Conservation (phyloP, 2,888 invertebrate genomes). For the Lithophane leautieri region DNA sequence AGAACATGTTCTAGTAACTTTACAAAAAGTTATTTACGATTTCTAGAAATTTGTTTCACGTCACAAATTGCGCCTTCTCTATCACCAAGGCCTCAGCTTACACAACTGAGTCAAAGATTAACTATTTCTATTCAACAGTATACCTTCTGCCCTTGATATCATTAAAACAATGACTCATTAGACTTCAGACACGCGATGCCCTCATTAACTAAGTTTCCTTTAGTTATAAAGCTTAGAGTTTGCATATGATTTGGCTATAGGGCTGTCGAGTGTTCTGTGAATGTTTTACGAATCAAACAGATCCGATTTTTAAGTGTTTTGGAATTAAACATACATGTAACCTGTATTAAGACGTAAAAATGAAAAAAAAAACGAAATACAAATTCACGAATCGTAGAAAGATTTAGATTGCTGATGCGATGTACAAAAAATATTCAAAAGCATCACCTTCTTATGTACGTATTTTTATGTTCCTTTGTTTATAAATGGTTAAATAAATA, state of each 20-base stretch:
- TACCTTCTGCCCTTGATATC: conserved; percentile 41
- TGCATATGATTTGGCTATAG: conserved; percentile 32
- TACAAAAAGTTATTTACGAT: too few relatives aligned
- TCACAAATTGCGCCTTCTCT: not conserved
- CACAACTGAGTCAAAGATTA: conserved; percentile 27
- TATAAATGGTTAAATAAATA: too few relatives aligned
- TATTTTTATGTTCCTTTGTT: too few relatives aligned
- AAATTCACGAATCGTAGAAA: not conserved
- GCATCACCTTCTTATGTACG: too few relatives aligned
- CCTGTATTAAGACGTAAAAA: not conserved
- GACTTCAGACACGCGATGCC: conserved; percentile 53
- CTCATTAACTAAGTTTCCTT: conserved; percentile 51
- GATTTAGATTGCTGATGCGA: not conserved
- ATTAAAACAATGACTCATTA: conserved; percentile 56
- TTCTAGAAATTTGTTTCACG: too few relatives aligned
- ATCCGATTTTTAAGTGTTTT: not conserved
- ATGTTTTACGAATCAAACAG: not conserved
- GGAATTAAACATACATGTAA: not conserved
- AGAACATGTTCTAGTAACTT: too few relatives aligned
- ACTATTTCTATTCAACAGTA: conserved; percentile 23
- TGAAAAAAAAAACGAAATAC: not conserved
- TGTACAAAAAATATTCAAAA: not conserved
- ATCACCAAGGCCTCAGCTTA: conserved; percentile 20
- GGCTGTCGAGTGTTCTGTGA: conserved; percentile 12
- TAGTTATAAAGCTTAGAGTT: conserved; percentile 33